Evolutionary conservation across 1,140 invertebrate genomes (phyloP), one percentile per base, ranked within the genome.

Genomic region (Drosophila pachea): DNA sequence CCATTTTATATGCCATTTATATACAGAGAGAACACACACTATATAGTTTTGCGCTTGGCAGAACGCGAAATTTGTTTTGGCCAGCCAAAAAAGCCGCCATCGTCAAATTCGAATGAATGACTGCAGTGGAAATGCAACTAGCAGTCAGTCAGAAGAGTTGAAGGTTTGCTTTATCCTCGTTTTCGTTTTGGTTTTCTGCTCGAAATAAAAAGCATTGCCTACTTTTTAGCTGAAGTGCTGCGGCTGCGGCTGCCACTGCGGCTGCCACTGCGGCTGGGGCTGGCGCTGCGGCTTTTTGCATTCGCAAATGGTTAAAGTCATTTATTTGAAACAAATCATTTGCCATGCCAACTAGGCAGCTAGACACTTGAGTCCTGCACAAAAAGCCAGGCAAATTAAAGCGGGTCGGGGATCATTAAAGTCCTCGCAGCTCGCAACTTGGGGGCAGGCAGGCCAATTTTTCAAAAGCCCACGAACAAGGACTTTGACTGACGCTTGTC

Each of bases 401-500:
- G 71, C 61, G 66, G 63, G 22, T 48, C 40, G 36, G 33, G 22
- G 16, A 38, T 63, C 69, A 77, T 64, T 53, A 45, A 76, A 67
- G 47, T n/a, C 43, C 33, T 2, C 40, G 7, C 42, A 43, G 11
- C n/a, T n/a, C n/a, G n/a, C 47, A 36, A 42, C 40, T 53, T 43
- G 40, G 38, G 45, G 29, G 74, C 53, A 62, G 40, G 49, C 49
- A 66, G 78, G 68, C 48, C 78, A 72, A 83, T 78, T 82, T 82
- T 84, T 82, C 75, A 75, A 83, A 79, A 55, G 54, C 56, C 60
- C 22, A 40, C 50, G 33, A 72, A 68, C 49, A 60, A 61, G 81
- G 84, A 84, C 76, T 81, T 86, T 84, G 79, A 84, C 69, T 86
- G 79, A 84, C 73, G 79, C 73, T 86, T 76, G 81, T 84, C 79